Evolutionary conservation across 2,888 invertebrate genomes (phyloP).

Genomic region (Zaprionus obscuricornis): DNA sequence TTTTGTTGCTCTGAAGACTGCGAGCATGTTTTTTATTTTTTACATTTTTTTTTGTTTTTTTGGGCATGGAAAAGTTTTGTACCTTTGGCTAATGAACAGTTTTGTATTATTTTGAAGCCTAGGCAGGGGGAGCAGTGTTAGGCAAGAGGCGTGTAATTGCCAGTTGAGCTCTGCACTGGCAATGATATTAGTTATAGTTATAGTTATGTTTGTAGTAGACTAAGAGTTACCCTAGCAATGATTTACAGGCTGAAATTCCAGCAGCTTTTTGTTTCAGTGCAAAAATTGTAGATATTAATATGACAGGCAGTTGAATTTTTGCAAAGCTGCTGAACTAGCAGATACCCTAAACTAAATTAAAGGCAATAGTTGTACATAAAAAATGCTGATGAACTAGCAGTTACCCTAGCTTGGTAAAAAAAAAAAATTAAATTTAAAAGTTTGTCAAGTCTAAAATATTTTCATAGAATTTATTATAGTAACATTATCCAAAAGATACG

Average conservation of each 20-base stretch:
- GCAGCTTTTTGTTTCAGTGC: background rate
- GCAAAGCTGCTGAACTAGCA: too few species aligned
- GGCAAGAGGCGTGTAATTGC: constrained; percentile 50
- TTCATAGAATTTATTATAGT: too few species aligned
- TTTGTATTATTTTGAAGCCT: constrained; percentile 30
- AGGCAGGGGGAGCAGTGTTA: background rate
- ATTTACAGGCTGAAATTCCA: background rate
- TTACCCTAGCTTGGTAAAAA: too few species aligned
- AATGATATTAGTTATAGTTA: constrained; percentile 6
- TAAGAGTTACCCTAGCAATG: background rate
- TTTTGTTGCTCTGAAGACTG: constrained; percentile 15
- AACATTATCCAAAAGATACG: too few species aligned
- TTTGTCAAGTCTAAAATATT: too few species aligned
- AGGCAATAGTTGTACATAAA: too few species aligned
- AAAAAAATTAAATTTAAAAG: too few species aligned
- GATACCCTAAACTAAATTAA: too few species aligned
- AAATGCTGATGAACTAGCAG: too few species aligned
- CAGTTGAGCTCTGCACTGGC: constrained; percentile 30
- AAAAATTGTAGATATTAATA: too few species aligned
- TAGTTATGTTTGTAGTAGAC: background rate
- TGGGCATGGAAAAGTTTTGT: constrained; percentile 15
- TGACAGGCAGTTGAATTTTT: too few species aligned
- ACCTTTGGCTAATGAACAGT: constrained; percentile 51
- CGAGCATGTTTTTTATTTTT: constrained; percentile 53
- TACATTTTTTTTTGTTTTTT: too few species aligned